A percentile compares a stretch with the other conserved stretches of the same genome.
phyloP scores from a whole-genome alignment of 1,140 invertebrate species.

The Chelonus insularis region DNA sequence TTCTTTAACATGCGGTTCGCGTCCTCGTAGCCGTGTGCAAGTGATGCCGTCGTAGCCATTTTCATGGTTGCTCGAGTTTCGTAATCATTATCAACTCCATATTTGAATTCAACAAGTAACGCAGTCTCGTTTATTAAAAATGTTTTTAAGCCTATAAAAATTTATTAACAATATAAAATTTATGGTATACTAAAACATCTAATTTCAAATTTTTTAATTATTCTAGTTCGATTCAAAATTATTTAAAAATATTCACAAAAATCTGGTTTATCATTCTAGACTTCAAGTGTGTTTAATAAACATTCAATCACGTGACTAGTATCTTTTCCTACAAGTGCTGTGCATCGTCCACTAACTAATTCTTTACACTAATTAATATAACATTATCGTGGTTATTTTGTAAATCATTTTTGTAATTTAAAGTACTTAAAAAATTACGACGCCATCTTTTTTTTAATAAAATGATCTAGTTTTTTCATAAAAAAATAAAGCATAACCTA shows the following conservation, averaged over 20 bases:
- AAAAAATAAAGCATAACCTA: too few relatives aligned
- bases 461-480: too few relatives aligned
- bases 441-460: slow-evolving; percentile 21
- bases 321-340: background rate
- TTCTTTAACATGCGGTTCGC: slow-evolving; percentile 23
- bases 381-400: background rate
- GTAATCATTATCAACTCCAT: slow-evolving; percentile 60
- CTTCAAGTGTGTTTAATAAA: too few relatives aligned
- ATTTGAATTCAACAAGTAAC: slow-evolving; percentile 59
- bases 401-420: too few relatives aligned
- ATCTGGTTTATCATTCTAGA: too few relatives aligned
- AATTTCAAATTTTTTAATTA: too few relatives aligned
- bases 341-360: background rate
- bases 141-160: too few relatives aligned
- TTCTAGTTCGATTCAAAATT: background rate
- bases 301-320: background rate
- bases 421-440: too few relatives aligned
- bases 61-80: slow-evolving; percentile 57
- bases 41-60: slow-evolving; percentile 58
- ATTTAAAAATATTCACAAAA: too few relatives aligned
- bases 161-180: too few relatives aligned
- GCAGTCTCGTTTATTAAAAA: background rate
- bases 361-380: background rate
- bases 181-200: too few relatives aligned
- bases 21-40: slow-evolving; percentile 49